These are phyloP conservation scores for Parotia lawesii DNA, from an alignment of 2,113 vertebrate species.

Conservation along the genomic window DNA sequence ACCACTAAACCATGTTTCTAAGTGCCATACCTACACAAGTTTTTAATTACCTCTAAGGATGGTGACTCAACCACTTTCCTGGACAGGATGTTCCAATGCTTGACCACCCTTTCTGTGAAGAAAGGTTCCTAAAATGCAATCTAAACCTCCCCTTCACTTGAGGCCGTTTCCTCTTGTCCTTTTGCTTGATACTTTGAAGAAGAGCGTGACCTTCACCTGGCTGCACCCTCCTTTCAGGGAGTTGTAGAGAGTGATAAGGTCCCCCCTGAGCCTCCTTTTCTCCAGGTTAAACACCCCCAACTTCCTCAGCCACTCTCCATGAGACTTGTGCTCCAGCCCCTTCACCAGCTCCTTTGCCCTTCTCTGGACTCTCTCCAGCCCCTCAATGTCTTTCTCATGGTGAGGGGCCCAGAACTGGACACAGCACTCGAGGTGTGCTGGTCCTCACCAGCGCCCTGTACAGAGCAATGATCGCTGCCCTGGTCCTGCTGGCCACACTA, in stretches of 20 bases:
- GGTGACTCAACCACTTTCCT: neutral
- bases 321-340: neutral
- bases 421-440: rapidly evolving
- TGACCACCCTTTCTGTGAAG: neutral
- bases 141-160: neutral
- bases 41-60: neutral
- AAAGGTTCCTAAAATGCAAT: neutral
- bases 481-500: neutral
- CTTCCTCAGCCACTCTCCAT: neutral
- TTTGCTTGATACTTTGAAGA: neutral
- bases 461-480: rapidly evolving
- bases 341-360: rapidly evolving
- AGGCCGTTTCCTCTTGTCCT: neutral
- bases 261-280: neutral
- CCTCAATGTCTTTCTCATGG: neutral
- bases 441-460: neutral
- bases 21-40: neutral
- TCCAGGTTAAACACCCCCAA: rapidly evolving
- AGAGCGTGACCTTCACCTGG: neutral
- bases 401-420: neutral
- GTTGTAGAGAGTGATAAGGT: neutral
- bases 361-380: rapidly evolving
- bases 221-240: neutral
- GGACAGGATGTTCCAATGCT: neutral
- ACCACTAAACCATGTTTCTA: neutral